Conservation (phyloP, 2,888 invertebrate species). For the Caenorhabditis sp. region DNA sequence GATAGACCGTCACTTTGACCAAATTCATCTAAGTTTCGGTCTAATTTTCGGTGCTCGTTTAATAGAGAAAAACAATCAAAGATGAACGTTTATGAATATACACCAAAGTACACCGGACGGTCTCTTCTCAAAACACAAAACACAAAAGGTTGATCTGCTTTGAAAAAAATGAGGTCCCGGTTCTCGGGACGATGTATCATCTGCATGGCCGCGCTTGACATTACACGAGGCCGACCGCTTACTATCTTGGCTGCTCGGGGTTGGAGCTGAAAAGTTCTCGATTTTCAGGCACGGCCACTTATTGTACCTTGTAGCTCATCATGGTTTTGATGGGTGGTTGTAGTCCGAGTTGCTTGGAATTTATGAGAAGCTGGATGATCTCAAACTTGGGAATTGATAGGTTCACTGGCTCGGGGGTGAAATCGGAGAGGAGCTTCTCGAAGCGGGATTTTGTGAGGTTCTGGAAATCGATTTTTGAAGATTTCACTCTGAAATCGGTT, state of each 20-base stretch:
- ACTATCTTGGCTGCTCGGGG: slow-evolving; percentile 16
- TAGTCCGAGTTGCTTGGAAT: slow-evolving; percentile 24
- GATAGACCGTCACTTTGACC: no score
- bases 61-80: no score
- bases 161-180: slow-evolving; percentile 25
- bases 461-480: slow-evolving; percentile 5
- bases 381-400: slow-evolving; percentile 25
- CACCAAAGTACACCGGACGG: slow-evolving; percentile 30
- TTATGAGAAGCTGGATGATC: slow-evolving; percentile 16
- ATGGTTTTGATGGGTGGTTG: slow-evolving; percentile 38
- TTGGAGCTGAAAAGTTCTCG: not conserved
- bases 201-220: no score
- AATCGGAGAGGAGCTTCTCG: not conserved
- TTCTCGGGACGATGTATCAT: slow-evolving; percentile 31
- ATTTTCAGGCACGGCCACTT: not conserved
- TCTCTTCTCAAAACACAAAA: slow-evolving; percentile 24
- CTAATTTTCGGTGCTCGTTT: no score
- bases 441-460: slow-evolving; percentile 25
- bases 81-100: not conserved
- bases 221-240: no score
- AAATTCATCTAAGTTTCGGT: no score
- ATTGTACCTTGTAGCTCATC: slow-evolving; percentile 25
- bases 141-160: slow-evolving; percentile 32
- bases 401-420: slow-evolving; percentile 12
- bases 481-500: no score